Evolutionary conservation across 2,888 invertebrate species (phyloP).

Genomic region (Drosophila crucigera): DNA sequence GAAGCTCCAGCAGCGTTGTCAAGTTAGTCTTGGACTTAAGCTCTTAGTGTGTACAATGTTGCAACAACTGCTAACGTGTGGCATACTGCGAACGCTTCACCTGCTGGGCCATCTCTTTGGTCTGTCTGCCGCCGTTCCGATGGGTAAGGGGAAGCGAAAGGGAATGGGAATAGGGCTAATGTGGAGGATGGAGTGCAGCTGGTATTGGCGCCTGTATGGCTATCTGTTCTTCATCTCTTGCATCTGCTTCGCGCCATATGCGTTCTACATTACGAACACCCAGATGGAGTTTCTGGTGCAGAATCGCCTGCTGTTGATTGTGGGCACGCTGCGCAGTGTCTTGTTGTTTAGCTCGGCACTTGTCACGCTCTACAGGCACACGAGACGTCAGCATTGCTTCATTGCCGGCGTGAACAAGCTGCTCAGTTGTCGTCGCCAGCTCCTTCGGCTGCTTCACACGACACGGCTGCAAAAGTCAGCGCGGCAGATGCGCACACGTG

Average conservation of each 20-base stretch:
- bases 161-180: background rate
- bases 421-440: slow-evolving; percentile 40
- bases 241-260: slow-evolving; percentile 50
- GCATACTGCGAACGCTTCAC: slow-evolving; percentile 39
- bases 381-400: slow-evolving; percentile 51
- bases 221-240: slow-evolving; percentile 43
- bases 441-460: slow-evolving; percentile 45
- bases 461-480: slow-evolving; percentile 19
- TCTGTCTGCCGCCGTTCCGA: slow-evolving; percentile 34
- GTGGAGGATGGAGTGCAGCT: slow-evolving; percentile 1
- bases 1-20: background rate
- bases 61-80: slow-evolving; percentile 23
- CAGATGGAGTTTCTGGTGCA: slow-evolving; percentile 70
- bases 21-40: slow-evolving; percentile 25
- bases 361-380: slow-evolving; percentile 66
- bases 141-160: background rate
- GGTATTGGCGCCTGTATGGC: slow-evolving; percentile 61
- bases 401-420: slow-evolving; percentile 70
- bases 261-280: slow-evolving; percentile 50
- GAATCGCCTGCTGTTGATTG: slow-evolving; percentile 64
- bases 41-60: slow-evolving; percentile 25
- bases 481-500: slow-evolving; percentile 16
- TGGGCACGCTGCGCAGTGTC: slow-evolving; percentile 71
- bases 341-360: slow-evolving; percentile 58
- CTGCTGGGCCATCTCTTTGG: slow-evolving; percentile 53